Base-by-base conservation (phyloP, 2,888 invertebrate species). In the Pteria penguin region DNA sequence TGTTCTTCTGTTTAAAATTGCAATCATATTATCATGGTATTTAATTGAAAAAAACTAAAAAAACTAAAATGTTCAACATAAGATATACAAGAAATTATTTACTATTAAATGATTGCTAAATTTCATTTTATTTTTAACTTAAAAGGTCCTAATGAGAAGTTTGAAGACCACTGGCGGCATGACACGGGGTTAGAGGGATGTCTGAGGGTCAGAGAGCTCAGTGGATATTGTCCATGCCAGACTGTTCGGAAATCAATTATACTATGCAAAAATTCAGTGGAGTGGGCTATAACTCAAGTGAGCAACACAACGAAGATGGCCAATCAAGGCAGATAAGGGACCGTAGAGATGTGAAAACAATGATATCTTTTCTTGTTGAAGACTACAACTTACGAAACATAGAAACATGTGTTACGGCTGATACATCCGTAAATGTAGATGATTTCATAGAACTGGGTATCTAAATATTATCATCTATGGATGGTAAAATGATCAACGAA, bases 81-180 rank as follows among this genome's bases (percentile, higher is more conserved):
- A n/a, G n/a, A n/a, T n/a, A n/a, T n/a, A n/a, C n/a, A n/a, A n/a
- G n/a, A n/a, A n/a, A n/a, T n/a, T n/a, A n/a, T n/a, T n/a, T n/a
- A n/a, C n/a, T n/a, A n/a, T n/a, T n/a, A n/a, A n/a, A n/a, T n/a
- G n/a, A n/a, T n/a, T n/a, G n/a, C n/a, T n/a, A n/a, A n/a, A 36
- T 36, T 36, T 36, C 45, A 36, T 36, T 11, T 36, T 36, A 36
- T 36, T 14, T 36, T 11, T 36, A 36, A 11, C 14, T 36, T 14
- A 36, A 11, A 11, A 36, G 45, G 45, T 74, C 1, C 72, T 86
- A 3, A 86, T 86, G 86, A 60, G 82, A 27, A 80, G 71, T 33
- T 4, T 84, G 14, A 87, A 85, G 65, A 72, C 78, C 11, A 79
- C 76, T 26, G 82, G 85, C 11, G 85, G 86, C 8, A 24, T 85